Percentiles rank a stretch among this genome's conserved stretches.
Conservation (phyloP, 2,797 vertebrate species). For the Oreochromis mossambicus region DNA sequence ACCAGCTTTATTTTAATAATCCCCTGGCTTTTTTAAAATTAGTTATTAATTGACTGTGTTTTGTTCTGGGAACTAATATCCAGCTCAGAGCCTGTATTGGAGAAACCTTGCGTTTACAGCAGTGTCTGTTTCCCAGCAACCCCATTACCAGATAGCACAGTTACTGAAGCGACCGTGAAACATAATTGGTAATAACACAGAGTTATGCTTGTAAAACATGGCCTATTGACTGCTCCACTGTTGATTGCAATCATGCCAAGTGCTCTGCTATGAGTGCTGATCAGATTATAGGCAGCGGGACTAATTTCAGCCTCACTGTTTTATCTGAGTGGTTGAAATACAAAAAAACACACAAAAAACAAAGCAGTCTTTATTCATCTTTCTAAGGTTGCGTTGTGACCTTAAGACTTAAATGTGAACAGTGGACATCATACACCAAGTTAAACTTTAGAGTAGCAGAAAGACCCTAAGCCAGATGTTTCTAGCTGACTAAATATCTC, state of each 20-base stretch:
- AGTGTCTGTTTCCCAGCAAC: conserved; percentile 71
- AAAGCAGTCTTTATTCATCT: background rate
- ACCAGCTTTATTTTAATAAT: background rate
- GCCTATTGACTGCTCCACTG: conserved; percentile 30
- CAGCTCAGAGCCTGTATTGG: conserved; percentile 7
- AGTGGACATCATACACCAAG: background rate
- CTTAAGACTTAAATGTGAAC: background rate
- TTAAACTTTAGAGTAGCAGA: conserved; percentile 9
- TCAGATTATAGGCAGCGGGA: conserved; percentile 8
- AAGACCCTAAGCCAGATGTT: background rate
- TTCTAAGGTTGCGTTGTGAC: background rate
- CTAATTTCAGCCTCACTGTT: background rate
- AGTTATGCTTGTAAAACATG: conserved; percentile 42
- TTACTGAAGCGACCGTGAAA: conserved; percentile 21
- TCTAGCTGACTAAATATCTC: background rate
- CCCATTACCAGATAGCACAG: conserved; percentile 37
- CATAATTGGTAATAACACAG: conserved; percentile 47
- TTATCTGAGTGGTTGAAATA: background rate
- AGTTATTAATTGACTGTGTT: conserved; percentile 19
- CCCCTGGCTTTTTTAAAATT: background rate
- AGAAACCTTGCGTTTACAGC: conserved; percentile 53
- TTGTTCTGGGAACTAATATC: conserved; percentile 29
- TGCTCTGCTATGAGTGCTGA: conserved; percentile 13
- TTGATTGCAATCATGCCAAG: conserved; percentile 48
- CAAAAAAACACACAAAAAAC: background rate